These are phyloP conservation scores for Deilephila porcellus DNA, from an alignment of 2,888 invertebrate species.

Conservation along the genomic window DNA sequence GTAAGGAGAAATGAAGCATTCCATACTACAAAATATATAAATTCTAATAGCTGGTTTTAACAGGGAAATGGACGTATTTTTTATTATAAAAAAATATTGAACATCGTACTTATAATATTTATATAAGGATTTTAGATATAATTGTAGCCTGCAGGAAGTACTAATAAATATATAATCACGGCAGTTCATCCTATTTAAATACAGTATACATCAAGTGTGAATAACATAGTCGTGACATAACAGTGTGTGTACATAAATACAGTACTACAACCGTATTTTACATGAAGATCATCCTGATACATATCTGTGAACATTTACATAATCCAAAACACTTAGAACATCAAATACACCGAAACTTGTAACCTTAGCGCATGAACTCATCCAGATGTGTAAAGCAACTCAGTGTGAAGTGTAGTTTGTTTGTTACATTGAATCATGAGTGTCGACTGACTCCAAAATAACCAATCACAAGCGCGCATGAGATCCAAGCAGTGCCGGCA, in stretches of 20 bases:
- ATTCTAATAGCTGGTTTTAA: slow-evolving; percentile 83
- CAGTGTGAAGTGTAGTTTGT: slow-evolving; percentile 70
- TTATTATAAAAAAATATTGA: slow-evolving; percentile 56
- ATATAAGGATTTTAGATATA: slow-evolving; percentile 53
- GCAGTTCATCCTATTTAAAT: slow-evolving; percentile 53
- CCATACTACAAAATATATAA: slow-evolving; percentile 80
- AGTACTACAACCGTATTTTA: slow-evolving; percentile 46
- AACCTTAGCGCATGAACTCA: slow-evolving; percentile 49
- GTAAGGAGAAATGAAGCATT: slow-evolving; percentile 83
- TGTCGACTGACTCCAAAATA: slow-evolving; percentile 73
- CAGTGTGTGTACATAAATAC: slow-evolving; percentile 48
- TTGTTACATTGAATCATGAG: slow-evolving; percentile 63
- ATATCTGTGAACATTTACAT: slow-evolving; percentile 55
- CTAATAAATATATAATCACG: slow-evolving; percentile 50
- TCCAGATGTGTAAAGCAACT: slow-evolving; percentile 66
- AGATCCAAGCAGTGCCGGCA: slow-evolving; percentile 13
- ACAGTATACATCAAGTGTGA: slow-evolving; percentile 65
- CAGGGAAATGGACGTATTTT: slow-evolving; percentile 83
- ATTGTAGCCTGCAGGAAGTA: slow-evolving; percentile 61
- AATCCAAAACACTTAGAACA: slow-evolving; percentile 51
- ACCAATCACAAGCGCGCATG: slow-evolving; percentile 19
- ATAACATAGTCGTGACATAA: slow-evolving; percentile 58
- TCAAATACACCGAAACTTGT: slow-evolving; percentile 65
- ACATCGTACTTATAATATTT: slow-evolving; percentile 58
- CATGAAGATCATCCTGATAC: slow-evolving; percentile 50